phyloP scores from a whole-genome alignment of 2,797 vertebrate genomes.

The Phrynocephalus vlangalii region DNA sequence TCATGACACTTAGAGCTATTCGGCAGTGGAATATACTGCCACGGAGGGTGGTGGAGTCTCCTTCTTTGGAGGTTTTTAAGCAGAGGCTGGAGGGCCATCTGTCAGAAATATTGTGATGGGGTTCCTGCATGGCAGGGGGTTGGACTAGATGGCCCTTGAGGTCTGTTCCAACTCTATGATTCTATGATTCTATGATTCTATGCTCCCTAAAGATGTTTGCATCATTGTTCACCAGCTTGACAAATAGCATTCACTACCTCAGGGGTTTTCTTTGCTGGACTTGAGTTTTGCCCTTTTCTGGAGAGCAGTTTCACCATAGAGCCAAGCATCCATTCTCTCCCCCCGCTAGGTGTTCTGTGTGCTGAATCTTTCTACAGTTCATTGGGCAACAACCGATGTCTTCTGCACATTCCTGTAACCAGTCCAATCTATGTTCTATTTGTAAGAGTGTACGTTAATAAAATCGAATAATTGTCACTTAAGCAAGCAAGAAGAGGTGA shows the following conservation, averaged over 20 bases:
- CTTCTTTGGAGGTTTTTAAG: too few relatives aligned
- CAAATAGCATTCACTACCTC: not conserved
- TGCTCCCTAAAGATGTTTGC: not conserved
- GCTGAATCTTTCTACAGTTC: not conserved
- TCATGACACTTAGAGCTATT: too few relatives aligned
- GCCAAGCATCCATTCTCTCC: not conserved
- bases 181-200: too few relatives aligned
- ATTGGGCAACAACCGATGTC: not conserved
- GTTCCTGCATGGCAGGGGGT: too few relatives aligned
- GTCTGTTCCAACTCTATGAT: too few relatives aligned
- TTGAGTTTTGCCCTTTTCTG: not conserved
- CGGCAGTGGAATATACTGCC: too few relatives aligned
- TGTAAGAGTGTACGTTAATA: conserved; percentile 11
- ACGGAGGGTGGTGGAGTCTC: too few relatives aligned
- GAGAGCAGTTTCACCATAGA: not conserved
- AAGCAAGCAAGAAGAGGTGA: conserved; percentile 4
- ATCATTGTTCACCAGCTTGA: not conserved
- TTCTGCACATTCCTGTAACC: not conserved
- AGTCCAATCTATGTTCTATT: not conserved
- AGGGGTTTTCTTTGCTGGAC: not conserved
- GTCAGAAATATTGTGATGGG: too few relatives aligned
- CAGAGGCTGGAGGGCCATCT: too few relatives aligned
- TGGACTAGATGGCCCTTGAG: too few relatives aligned
- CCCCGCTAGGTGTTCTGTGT: not conserved
- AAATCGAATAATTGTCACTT: not conserved